Conservation (phyloP, 2,113 vertebrate genomes). For the Felis chaus region DNA sequence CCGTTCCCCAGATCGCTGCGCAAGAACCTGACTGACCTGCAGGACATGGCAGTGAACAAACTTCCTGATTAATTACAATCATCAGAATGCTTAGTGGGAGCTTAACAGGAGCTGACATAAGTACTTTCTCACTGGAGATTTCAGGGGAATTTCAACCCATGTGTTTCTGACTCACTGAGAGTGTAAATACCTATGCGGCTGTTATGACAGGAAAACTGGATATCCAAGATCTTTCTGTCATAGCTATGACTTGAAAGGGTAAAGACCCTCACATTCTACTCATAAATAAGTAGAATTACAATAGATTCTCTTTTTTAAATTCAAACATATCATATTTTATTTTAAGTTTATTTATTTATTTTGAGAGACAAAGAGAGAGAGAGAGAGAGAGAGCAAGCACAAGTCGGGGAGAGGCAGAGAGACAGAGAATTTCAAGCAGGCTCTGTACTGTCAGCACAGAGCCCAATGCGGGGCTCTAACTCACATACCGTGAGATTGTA, state of each 20-base stretch:
- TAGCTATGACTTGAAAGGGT: background rate
- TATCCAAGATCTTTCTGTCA: constrained; percentile 42
- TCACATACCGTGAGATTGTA: too few relatives aligned
- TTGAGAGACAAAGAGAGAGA: too few relatives aligned
- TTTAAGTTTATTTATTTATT: too few relatives aligned
- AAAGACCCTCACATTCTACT: background rate
- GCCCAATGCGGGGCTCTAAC: too few relatives aligned
- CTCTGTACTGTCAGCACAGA: too few relatives aligned
- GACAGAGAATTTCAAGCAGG: too few relatives aligned
- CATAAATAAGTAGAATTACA: background rate
- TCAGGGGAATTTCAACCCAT: constrained; percentile 48
- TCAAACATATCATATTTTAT: background rate
- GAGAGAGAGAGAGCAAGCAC: too few relatives aligned
- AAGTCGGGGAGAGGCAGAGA: too few relatives aligned
- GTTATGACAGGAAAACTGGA: background rate
- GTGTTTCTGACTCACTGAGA: constrained; percentile 59
- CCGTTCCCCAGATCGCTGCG: background rate
- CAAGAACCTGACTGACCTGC: constrained; percentile 63
- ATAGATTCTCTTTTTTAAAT: background rate
- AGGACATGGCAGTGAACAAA: constrained; percentile 33
- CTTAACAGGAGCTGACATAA: constrained; percentile 55
- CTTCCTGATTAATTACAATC: constrained; percentile 22
- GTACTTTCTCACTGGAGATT: constrained; percentile 37
- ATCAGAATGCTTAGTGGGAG: constrained; percentile 36
- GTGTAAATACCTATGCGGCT: constrained; percentile 16